These are phyloP conservation scores for Leucophenga montana DNA, from an alignment of 2,888 invertebrate species.

Conservation along the genomic window DNA sequence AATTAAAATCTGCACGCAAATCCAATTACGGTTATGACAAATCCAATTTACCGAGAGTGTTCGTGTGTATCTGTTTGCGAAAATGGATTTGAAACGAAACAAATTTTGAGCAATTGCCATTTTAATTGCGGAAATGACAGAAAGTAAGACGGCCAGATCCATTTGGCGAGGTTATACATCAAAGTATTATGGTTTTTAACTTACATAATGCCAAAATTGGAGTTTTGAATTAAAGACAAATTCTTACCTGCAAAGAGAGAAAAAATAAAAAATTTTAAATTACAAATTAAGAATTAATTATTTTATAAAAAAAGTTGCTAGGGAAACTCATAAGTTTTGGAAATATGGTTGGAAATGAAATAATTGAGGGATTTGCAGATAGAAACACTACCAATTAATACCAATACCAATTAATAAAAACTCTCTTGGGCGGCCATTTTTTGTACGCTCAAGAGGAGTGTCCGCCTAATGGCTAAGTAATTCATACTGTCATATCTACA, in stretches of 20 bases:
- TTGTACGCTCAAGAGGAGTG: too few species aligned
- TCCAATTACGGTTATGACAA: conserved; percentile 35
- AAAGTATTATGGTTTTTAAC: neutral
- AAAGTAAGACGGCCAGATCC: neutral
- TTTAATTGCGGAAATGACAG: conserved; percentile 59
- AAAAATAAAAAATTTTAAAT: conserved; percentile 7
- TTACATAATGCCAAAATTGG: neutral
- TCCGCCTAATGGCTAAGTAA: too few species aligned
- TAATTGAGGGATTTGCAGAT: too few species aligned
- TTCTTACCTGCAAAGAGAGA: conserved; percentile 56
- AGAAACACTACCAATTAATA: too few species aligned
- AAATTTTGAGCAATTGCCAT: conserved; percentile 54
- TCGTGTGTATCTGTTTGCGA: conserved; percentile 10
- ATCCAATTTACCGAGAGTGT: conserved; percentile 14
- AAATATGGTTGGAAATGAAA: too few species aligned
- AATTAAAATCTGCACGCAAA: conserved; percentile 65
- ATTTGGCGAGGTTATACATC: too few species aligned
- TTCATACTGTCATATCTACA: too few species aligned
- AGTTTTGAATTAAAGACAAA: conserved; percentile 20
- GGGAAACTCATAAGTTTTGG: too few species aligned
- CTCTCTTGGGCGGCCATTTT: too few species aligned
- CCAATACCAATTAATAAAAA: too few species aligned
- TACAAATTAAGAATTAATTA: conserved; percentile 5
- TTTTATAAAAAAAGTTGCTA: neutral
- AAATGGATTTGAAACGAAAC: conserved; percentile 36